Base-by-base conservation (phyloP, 2,888 invertebrate species). In the Drosophila testacea region DNA sequence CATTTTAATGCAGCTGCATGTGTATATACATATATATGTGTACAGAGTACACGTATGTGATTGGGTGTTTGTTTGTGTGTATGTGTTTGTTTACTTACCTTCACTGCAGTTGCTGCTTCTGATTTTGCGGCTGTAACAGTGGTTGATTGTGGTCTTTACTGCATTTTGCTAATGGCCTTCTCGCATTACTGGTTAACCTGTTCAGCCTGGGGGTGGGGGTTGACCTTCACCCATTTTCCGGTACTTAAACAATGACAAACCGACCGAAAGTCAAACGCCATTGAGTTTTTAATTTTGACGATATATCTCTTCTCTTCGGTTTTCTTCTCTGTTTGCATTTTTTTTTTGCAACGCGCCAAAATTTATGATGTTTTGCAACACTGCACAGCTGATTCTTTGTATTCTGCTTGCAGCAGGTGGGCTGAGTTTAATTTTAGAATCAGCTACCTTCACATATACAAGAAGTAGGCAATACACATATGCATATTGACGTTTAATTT, bases 161-260 rank as follows among this genome's bases (percentile, higher is more conserved):
- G 69, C 62, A 79, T 73, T 68, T 77, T 69, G 79, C 82, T 82
- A 82, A 84, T 77, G 88, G 83, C 69, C 78, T 67, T 66, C 82
- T 60, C 51, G 48, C 47, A 44, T 44, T 62, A 41, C 52, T 36
- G 39, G n/a, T 36, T 38, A 41, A 6, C 47, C 50, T 55, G 70
- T 22, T 11, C 54, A 51, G 63, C 52, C 50, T 34, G 47, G 56
- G 50, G 39, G 13, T 13, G 10, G 22, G 59, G 56, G 22, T 41
- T 90, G 91, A 89, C 89, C 89, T 89, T 89, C 90, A 89, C 89
- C 89, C 85, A 89, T 89, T 90, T 89, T 78, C 60, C 69, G 78
- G 56, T 54, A 66, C 73, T 85, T 77, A 72, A 68, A 51, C 77
- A 74, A 41, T 70, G 73, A 48, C 79, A 82, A 70, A 48, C 79